These are phyloP conservation scores for Stenurella melanura DNA, from an alignment of 2,888 invertebrate species.

Conservation along the genomic window DNA sequence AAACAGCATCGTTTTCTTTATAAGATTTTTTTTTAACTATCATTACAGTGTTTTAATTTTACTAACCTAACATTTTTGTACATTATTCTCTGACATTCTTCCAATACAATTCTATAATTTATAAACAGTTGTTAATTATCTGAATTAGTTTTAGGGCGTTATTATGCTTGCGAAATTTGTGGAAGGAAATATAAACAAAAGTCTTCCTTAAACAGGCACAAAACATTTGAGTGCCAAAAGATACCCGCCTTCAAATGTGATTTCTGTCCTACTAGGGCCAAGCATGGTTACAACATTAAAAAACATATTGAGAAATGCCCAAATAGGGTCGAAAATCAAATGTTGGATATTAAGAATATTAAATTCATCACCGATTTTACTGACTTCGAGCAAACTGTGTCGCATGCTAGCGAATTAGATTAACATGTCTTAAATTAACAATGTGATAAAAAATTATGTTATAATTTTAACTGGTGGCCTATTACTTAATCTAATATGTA, in stretches of 20 bases:
- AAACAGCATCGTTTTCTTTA: too few relatives aligned
- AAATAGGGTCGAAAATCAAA: not conserved
- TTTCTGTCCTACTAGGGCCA: constrained; percentile 18
- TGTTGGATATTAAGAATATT: not conserved
- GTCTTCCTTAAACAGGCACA: constrained; percentile 39
- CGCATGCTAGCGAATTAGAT: too few relatives aligned
- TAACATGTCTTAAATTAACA: too few relatives aligned
- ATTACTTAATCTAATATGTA: not conserved
- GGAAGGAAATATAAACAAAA: constrained; percentile 43
- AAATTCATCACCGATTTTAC: not conserved
- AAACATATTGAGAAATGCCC: constrained; percentile 15
- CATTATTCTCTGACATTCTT: not conserved
- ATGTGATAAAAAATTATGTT: too few relatives aligned
- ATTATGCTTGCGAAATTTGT: constrained; percentile 42
- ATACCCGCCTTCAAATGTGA: constrained; percentile 60
- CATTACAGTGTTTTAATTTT: too few relatives aligned
- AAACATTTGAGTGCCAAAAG: constrained; percentile 48
- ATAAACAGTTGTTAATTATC: not conserved
- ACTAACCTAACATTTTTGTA: not conserved
- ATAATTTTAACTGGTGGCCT: not conserved
- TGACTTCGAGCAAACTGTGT: not conserved
- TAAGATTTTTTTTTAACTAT: too few relatives aligned
- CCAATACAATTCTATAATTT: not conserved
- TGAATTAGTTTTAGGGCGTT: constrained; percentile 11
- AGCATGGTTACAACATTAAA: constrained; percentile 13